Evolutionary conservation across 1,140 invertebrate genomes (phyloP), one percentile per base, ranked within the genome.

Genomic region (Aphaenogaster rudis): DNA sequence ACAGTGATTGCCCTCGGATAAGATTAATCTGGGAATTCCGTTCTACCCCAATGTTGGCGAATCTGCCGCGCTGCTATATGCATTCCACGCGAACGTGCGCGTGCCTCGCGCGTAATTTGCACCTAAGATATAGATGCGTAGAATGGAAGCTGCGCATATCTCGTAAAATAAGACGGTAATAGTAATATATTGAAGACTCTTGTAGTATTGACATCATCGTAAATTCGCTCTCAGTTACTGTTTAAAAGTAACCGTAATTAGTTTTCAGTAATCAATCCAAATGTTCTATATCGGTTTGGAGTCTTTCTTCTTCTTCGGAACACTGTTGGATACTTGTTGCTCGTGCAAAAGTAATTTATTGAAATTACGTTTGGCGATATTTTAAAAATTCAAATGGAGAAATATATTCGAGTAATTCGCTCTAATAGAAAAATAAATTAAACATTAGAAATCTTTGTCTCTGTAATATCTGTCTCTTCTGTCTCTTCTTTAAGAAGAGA

Each of bases 21-120:
- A 74, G 80, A 84, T 84, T 84, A 84, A 84, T 84, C 54, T 36
- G n/a, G 80, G 69, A 84, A 84, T 84, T 84, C 80, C 69, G 42
- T 61, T 74, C 21, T 45, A 42, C 33, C 39, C 9, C 78, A 57
- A 57, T 45, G 21, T 59, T 76, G 42, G 42, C 54, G n/a, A 74
- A 61, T 82, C 39, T 72, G 52, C 52, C 13, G 36, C 42, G 39
- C 39, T 57, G 9, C 17, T 72, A 82, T 59, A 28, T 52, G n/a
- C 79, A 82, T 82, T 82, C 67, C 67, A 33, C 17, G 21, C 21
- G 17, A 45, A 36, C 28, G 52, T 39, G 33, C 7, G 54, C 54
- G 42, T 72, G 21, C 54, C 45, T 61, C 11, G 45, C 42, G 42
- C 28, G 45, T 61, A 74, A 84, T 82, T 74, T 61, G 28, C 54